phyloP scores from a whole-genome alignment of 2,888 invertebrate genomes.

The Thymelicus sylvestris region DNA sequence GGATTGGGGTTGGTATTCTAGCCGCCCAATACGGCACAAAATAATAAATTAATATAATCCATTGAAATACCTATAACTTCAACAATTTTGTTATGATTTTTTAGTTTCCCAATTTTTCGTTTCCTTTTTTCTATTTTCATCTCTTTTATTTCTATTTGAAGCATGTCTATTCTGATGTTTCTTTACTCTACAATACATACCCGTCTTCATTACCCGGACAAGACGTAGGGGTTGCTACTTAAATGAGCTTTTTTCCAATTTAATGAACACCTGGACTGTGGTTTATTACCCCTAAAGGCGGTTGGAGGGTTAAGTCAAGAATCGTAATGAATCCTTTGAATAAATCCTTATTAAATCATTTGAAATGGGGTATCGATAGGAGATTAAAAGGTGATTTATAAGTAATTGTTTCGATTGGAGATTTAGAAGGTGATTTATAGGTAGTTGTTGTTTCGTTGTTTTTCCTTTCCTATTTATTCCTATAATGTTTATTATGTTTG shows the following conservation, averaged over 20 bases:
- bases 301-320: slow-evolving; percentile 16
- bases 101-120: no score
- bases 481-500: no score
- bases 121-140: background rate
- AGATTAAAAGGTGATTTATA: slow-evolving; percentile 7
- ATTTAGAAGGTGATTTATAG: no score
- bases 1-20: no score
- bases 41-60: no score
- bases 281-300: slow-evolving; percentile 54
- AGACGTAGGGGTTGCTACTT: slow-evolving; percentile 50
- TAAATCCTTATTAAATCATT: slow-evolving; percentile 22
- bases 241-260: slow-evolving; percentile 73
- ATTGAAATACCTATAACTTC: no score
- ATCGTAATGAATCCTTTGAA: slow-evolving; percentile 2
- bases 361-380: slow-evolving; percentile 10
- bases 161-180: slow-evolving; percentile 36
- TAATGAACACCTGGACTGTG: slow-evolving; percentile 67
- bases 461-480: no score
- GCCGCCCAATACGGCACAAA: no score
- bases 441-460: background rate
- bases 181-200: slow-evolving; percentile 50
- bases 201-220: slow-evolving; percentile 53
- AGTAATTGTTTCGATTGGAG: background rate
- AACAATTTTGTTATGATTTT: no score
- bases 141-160: no score